Percentiles rank a stretch among this genome's conserved stretches.
phyloP scores from a whole-genome alignment of 2,113 vertebrate genomes.

The Xiphias gladius region DNA sequence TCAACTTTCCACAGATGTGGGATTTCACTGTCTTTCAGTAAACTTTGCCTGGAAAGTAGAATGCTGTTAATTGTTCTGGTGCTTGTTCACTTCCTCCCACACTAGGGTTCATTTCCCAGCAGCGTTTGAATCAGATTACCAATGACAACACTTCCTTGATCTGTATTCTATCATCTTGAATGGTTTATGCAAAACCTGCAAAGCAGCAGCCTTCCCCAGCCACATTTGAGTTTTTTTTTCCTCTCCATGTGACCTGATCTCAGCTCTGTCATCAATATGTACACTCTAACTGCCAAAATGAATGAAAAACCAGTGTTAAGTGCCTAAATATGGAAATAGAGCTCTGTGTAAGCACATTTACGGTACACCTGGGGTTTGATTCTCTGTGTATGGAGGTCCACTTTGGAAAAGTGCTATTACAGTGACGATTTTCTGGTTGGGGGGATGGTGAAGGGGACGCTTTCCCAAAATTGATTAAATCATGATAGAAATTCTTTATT shows the following conservation, averaged over 20 bases:
- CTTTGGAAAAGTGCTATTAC: background rate
- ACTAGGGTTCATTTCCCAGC: slow-evolving; percentile 78
- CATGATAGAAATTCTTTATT: background rate
- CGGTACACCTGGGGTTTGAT: slow-evolving; percentile 14
- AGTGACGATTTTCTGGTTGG: background rate
- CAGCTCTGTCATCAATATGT: slow-evolving; percentile 62
- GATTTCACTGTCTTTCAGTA: slow-evolving; percentile 50
- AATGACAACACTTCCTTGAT: slow-evolving; percentile 76
- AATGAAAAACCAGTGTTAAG: slow-evolving; percentile 46
- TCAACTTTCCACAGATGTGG: slow-evolving; percentile 61
- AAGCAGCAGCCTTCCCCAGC: slow-evolving; percentile 51
- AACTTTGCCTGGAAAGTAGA: slow-evolving; percentile 59
- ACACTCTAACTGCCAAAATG: slow-evolving; percentile 39
- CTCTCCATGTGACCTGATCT: slow-evolving; percentile 43
- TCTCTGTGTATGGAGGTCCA: background rate
- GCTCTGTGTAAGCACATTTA: slow-evolving; percentile 20
- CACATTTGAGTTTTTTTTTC: background rate
- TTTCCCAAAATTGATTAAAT: slow-evolving; percentile 3
- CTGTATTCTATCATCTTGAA: slow-evolving; percentile 73
- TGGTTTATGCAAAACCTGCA: slow-evolving; percentile 67
- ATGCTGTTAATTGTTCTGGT: slow-evolving; percentile 70
- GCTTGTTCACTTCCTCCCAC: slow-evolving; percentile 77
- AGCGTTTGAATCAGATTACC: slow-evolving; percentile 74
- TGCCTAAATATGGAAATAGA: slow-evolving; percentile 47
- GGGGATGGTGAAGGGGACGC: background rate